Evolutionary conservation across 1,140 invertebrate genomes (phyloP), one percentile per base, ranked within the genome.

Genomic region (Drosophila nebulosa): DNA sequence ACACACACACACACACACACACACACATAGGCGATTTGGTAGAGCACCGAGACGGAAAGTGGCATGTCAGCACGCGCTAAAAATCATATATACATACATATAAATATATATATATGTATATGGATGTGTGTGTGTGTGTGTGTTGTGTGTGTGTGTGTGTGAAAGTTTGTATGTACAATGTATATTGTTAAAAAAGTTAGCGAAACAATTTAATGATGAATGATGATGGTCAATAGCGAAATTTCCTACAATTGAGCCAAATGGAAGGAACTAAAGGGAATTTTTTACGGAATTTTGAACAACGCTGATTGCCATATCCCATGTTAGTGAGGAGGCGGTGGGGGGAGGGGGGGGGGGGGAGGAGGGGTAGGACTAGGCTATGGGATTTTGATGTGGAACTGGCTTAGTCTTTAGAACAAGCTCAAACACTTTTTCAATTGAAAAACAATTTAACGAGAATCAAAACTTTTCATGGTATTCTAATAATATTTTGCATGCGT

Each of bases 191-290:
- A 85, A 86, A 85, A 78, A 85, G 77, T 85, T 85, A 86, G 81
- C 78, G 81, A 85, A 85, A 85, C 81, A 85, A 85, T 85, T 85
- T 85, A 85, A 85, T 85, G 81, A 85, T 85, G 81, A 85, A 85
- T 85, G 81, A 85, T 85, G 81, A 85, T 85, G 81, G 81, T 85
- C 81, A 85, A 85, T 80, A 53, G 61, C 60, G 50, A 26, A 79
- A 84, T 79, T 67, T 69, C 68, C 52, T 62, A 57, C 56, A 62
- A 56, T 63, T 57, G 27, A 30, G n/a, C 14, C 26, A 22, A 27
- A 36, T 21, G 64, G 36, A 57, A 53, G 30, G 55, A 64, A 32
- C 10, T 0, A 7, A 27, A 42, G 55, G 10, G 16, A 10, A 39
- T 39, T 36, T 3, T 36, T n/a, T 10, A 39, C 4, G 36, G 36